A percentile compares a stretch with the other conserved stretches of the same genome.
These are phyloP conservation scores for Caenorhabditis sp. DNA, from an alignment of 2,888 invertebrate genomes.

Conservation along the genomic window DNA sequence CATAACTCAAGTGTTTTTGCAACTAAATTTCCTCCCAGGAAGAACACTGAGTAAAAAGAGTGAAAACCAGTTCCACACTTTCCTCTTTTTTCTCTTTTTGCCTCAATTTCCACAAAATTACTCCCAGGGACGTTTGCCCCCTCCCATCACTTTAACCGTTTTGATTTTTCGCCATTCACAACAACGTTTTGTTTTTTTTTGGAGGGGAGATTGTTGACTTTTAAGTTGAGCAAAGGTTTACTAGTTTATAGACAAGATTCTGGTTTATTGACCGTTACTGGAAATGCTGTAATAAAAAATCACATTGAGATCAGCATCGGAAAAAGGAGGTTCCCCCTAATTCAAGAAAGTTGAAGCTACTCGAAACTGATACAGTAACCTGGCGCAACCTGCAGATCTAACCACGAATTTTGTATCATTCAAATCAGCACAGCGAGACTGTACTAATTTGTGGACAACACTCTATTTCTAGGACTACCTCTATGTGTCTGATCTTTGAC, in stretches of 20 bases:
- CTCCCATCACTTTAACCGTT: constrained; percentile 40
- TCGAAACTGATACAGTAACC: no score
- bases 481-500: neutral
- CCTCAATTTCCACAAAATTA: constrained; percentile 45
- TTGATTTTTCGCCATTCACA: constrained; percentile 35
- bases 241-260: neutral
- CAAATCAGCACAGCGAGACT: no score
- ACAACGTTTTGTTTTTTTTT: constrained; percentile 35
- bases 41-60: constrained; percentile 18
- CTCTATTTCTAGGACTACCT: neutral
- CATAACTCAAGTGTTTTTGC: constrained; percentile 32
- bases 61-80: constrained; percentile 30
- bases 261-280: neutral
- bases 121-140: constrained; percentile 12
- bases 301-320: neutral
- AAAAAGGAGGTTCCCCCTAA: no score
- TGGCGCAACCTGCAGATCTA: no score
- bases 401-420: no score
- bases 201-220: neutral
- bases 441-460: neutral
- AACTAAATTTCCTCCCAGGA: constrained; percentile 3
- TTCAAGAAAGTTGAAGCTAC: no score
- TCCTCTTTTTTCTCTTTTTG: neutral
- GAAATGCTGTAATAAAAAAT: neutral
- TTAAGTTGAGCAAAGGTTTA: neutral